A percentile compares a stretch with the other conserved stretches of the same genome.
These are phyloP conservation scores for Choristoneura rosaceana DNA, from an alignment of 2,888 invertebrate species.

Conservation along the genomic window DNA sequence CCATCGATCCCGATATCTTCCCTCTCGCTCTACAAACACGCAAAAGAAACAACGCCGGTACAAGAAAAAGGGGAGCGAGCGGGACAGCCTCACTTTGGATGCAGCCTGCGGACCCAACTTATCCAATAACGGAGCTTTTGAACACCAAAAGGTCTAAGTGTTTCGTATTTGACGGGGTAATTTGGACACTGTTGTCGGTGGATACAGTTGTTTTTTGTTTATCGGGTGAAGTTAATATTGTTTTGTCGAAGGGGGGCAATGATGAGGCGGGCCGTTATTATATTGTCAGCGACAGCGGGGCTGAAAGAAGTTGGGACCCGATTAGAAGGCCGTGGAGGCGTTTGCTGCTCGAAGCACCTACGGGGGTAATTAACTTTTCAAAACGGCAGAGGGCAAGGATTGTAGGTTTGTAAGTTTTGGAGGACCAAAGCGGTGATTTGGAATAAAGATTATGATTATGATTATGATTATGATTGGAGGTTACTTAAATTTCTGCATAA, in stretches of 20 bases:
- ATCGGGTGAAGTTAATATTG: slow-evolving; percentile 29
- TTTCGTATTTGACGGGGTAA: not conserved
- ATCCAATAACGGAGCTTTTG: slow-evolving; percentile 29
- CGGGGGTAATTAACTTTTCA: not conserved
- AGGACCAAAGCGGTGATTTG: too few species aligned
- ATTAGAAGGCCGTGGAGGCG: slow-evolving; percentile 21
- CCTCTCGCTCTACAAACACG: slow-evolving; percentile 30
- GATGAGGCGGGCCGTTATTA: slow-evolving; percentile 38
- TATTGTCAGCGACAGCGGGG: slow-evolving; percentile 36
- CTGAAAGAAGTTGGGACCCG: slow-evolving; percentile 28
- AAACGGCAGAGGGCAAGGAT: not conserved
- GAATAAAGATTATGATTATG: too few species aligned
- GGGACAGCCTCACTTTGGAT: slow-evolving; percentile 28
- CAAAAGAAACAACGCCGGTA: slow-evolving; percentile 36
- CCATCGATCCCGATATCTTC: slow-evolving; percentile 37
- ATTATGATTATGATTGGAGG: too few species aligned
- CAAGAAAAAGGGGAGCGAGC: slow-evolving; percentile 39
- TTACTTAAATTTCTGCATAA: too few species aligned
- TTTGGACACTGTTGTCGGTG: slow-evolving; percentile 15
- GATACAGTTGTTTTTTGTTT: slow-evolving; percentile 19
- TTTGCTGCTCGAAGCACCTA: not conserved
- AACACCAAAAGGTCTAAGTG: slow-evolving; percentile 15
- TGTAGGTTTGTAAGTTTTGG: not conserved
- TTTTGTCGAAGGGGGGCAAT: slow-evolving; percentile 30
- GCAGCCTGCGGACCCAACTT: slow-evolving; percentile 40